Conservation (phyloP, 2,797 vertebrate species). For the Girardinus metallicus region DNA sequence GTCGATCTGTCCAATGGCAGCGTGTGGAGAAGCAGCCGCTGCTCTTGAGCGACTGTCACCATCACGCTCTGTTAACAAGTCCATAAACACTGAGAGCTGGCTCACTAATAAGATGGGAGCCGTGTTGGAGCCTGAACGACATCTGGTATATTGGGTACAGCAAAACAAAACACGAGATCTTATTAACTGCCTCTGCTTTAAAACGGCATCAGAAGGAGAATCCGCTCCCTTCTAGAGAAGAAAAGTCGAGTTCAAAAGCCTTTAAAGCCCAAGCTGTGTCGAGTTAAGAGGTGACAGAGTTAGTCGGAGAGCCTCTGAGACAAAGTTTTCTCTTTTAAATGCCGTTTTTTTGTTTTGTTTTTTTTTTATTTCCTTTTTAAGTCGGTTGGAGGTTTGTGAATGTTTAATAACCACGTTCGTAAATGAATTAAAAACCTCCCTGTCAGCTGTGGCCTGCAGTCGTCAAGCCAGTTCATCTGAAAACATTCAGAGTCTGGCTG, state of each 20-base stretch:
- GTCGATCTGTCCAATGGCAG: background rate
- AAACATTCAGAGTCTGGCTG: slow-evolving; percentile 21
- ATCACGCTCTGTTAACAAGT: slow-evolving; percentile 61
- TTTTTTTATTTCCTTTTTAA: too few species aligned
- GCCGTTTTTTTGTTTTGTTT: too few species aligned
- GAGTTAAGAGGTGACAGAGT: slow-evolving; percentile 15
- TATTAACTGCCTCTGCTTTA: slow-evolving; percentile 64
- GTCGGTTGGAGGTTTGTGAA: slow-evolving; percentile 29
- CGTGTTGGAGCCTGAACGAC: slow-evolving; percentile 36
- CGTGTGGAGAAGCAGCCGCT: background rate
- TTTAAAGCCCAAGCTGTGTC: slow-evolving; percentile 32
- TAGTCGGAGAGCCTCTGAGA: slow-evolving; percentile 8
- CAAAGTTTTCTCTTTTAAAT: slow-evolving; percentile 26
- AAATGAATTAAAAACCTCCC: background rate
- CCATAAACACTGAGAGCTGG: slow-evolving; percentile 59
- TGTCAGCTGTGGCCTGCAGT: slow-evolving; percentile 9
- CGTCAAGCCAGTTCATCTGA: slow-evolving; percentile 4
- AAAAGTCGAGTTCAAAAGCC: slow-evolving; percentile 25
- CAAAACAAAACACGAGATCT: slow-evolving; percentile 44
- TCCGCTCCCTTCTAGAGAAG: slow-evolving; percentile 38
- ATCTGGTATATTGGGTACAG: slow-evolving; percentile 48
- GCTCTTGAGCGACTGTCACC: slow-evolving; percentile 51
- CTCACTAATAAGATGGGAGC: slow-evolving; percentile 53
- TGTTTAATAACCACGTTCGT: background rate
- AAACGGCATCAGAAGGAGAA: slow-evolving; percentile 47